A percentile compares a stretch with the other conserved stretches of the same genome.
phyloP scores from a whole-genome alignment of 2,888 invertebrate genomes.

The Junonia oenone region DNA sequence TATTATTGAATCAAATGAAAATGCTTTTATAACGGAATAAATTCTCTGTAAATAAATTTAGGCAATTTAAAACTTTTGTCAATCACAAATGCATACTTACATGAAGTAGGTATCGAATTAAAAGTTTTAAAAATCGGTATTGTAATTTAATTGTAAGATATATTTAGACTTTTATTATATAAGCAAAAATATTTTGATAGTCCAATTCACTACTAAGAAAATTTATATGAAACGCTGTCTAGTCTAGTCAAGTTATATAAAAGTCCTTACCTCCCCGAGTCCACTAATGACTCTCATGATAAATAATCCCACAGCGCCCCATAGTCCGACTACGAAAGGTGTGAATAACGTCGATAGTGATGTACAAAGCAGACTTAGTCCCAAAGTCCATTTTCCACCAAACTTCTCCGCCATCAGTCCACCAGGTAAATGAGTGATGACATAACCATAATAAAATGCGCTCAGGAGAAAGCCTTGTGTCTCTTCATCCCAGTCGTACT shows the following conservation, averaged over 20 bases:
- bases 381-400: conserved; percentile 91
- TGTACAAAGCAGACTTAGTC: conserved; percentile 87
- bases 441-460: conserved; percentile 91
- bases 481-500: conserved; percentile 84
- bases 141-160: too few species aligned
- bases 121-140: too few species aligned
- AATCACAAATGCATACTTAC: too few species aligned
- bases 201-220: too few species aligned
- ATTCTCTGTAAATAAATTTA: too few species aligned
- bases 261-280: conserved; percentile 81
- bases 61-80: too few species aligned
- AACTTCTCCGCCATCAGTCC: conserved; percentile 89
- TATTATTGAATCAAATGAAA: too few species aligned
- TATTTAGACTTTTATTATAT: too few species aligned
- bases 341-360: conserved; percentile 88
- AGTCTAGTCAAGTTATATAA: neutral
- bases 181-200: too few species aligned
- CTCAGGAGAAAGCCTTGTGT: conserved; percentile 87
- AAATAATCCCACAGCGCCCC: conserved; percentile 77
- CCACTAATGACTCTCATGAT: conserved; percentile 73
- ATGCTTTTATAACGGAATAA: too few species aligned
- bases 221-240: neutral
- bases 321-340: conserved; percentile 82
- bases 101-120: too few species aligned
- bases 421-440: conserved; percentile 90